phyloP scores from a whole-genome alignment of 2,888 invertebrate genomes.

The Mesorhabditis belari region DNA sequence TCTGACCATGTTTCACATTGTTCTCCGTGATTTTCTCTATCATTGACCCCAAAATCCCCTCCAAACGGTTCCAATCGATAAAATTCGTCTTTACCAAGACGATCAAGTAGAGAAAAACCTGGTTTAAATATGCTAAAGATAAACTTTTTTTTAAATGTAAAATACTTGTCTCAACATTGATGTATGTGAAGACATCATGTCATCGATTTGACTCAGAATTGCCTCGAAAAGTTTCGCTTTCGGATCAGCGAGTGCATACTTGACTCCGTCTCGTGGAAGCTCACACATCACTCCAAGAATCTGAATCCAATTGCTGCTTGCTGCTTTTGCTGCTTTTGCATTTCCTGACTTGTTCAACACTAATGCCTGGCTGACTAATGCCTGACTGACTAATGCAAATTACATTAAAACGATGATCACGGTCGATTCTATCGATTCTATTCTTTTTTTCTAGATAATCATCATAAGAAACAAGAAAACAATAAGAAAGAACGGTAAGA shows the following conservation, averaged over 20 bases:
- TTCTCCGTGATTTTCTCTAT: constrained; percentile 4
- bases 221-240: constrained; percentile 14
- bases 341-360: neutral
- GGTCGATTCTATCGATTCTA: too few relatives aligned
- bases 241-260: constrained; percentile 21
- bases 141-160: neutral
- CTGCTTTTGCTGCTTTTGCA: neutral
- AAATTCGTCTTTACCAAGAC: constrained; percentile 2
- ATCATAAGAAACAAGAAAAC: too few relatives aligned
- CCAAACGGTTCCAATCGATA: constrained; percentile 3
- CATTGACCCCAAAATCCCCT: constrained; percentile 2
- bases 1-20: constrained; percentile 2
- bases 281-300: constrained; percentile 16
- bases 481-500: too few relatives aligned
- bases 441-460: too few relatives aligned
- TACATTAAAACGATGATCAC: too few relatives aligned
- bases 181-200: constrained; percentile 2
- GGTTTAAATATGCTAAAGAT: neutral
- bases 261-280: constrained; percentile 23
- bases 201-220: constrained; percentile 8
- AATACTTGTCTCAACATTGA: constrained; percentile 3
- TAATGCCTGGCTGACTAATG: too few relatives aligned
- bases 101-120: constrained; percentile 5
- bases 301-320: neutral
- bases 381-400: too few relatives aligned